phyloP scores from a whole-genome alignment of 2,113 vertebrate genomes.

The Tachysurus vachellii region DNA sequence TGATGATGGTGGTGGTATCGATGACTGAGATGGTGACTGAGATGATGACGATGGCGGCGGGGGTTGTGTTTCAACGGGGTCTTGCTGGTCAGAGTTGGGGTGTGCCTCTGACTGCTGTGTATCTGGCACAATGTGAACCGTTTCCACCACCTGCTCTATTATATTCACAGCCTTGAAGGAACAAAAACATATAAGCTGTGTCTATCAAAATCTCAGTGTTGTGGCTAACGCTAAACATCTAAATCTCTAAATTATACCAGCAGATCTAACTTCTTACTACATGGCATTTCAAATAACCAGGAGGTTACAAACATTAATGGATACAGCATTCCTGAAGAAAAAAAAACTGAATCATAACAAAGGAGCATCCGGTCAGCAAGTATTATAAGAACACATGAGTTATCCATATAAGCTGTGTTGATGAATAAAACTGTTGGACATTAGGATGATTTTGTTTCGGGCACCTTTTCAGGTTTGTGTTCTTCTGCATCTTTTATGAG shows the following conservation, averaged over 20 bases:
- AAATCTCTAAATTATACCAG: not conserved
- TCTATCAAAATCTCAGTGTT: not conserved
- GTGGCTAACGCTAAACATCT: not conserved
- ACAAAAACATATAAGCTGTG: not conserved
- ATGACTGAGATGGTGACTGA: slow-evolving; percentile 49
- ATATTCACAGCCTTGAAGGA: slow-evolving; percentile 68
- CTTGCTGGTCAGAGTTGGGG: slow-evolving; percentile 54
- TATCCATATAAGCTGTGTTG: not conserved
- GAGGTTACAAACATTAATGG: not conserved
- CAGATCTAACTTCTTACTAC: not conserved
- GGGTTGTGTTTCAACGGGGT: slow-evolving; percentile 45
- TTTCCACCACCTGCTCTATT: slow-evolving; percentile 65
- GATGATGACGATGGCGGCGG: slow-evolving; percentile 38
- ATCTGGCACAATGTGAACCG: slow-evolving; percentile 59
- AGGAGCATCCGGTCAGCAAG: not conserved
- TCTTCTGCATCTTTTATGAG: slow-evolving; percentile 66
- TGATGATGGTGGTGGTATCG: slow-evolving; percentile 46
- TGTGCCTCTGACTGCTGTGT: slow-evolving; percentile 50
- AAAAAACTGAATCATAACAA: not conserved
- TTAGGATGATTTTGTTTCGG: not conserved
- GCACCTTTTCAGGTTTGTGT: slow-evolving; percentile 66
- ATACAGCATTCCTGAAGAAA: not conserved
- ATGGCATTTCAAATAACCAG: not conserved
- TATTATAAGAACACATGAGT: not conserved
- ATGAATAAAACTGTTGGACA: not conserved